These are phyloP conservation scores for Agriotes lineatus DNA, from an alignment of 2,888 invertebrate species.

Conservation along the genomic window DNA sequence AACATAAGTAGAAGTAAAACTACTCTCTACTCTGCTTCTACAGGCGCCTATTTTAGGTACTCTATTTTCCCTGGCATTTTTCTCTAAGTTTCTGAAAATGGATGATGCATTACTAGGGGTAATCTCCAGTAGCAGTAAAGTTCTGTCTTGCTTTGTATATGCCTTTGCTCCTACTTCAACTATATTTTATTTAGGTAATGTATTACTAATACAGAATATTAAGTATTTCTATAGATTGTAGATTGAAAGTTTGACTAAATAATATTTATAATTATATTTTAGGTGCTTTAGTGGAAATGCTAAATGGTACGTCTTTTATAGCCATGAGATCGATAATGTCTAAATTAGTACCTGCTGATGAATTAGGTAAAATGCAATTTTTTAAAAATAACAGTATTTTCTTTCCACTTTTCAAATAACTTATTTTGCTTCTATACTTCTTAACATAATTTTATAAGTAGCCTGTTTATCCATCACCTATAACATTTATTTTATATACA, in stretches of 20 bases:
- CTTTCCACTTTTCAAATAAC: too few species aligned
- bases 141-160: slow-evolving; percentile 59
- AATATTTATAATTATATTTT: slow-evolving; percentile 43
- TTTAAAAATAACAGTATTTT: too few species aligned
- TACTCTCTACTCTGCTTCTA: too few species aligned
- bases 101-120: slow-evolving; percentile 61
- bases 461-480: too few species aligned
- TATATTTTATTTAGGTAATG: slow-evolving; percentile 21
- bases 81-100: slow-evolving; percentile 58
- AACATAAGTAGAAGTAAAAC: too few species aligned
- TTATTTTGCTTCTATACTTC: too few species aligned
- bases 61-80: slow-evolving; percentile 57
- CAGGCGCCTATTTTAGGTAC: slow-evolving; percentile 57
- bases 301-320: slow-evolving; percentile 68
- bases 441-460: too few species aligned
- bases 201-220: too few species aligned
- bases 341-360: slow-evolving; percentile 70
- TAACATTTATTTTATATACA: too few species aligned
- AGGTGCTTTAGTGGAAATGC: slow-evolving; percentile 68
- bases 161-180: slow-evolving; percentile 57
- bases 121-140: slow-evolving; percentile 61
- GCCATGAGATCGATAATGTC: slow-evolving; percentile 71
- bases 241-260: not conserved
- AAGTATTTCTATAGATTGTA: too few species aligned
- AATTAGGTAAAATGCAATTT: too few species aligned